Evolutionary conservation across 2,797 vertebrate genomes (phyloP).

Genomic region (Danionella dracula): DNA sequence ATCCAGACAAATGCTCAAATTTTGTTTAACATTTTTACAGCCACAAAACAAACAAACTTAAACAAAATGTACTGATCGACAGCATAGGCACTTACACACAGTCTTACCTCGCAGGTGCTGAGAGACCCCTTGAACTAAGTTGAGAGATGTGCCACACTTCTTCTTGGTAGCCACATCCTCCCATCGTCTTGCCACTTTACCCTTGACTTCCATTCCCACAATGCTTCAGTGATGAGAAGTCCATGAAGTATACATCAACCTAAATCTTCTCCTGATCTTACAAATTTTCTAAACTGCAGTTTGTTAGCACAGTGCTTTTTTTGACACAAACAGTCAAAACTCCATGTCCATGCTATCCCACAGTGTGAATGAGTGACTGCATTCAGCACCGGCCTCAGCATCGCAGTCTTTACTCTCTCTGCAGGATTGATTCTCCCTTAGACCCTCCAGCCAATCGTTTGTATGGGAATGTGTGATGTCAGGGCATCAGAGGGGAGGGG

Average conservation of each 20-base stretch:
- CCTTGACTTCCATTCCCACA: conserved; percentile 12
- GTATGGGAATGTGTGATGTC: conserved; percentile 72
- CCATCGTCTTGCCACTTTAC: conserved; percentile 49
- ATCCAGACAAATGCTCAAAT: background rate
- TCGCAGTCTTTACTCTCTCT: conserved; percentile 30
- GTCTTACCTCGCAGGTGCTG: conserved; percentile 60
- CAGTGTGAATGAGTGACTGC: conserved; percentile 29
- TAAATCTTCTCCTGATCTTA: too few species aligned
- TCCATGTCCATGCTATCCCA: background rate
- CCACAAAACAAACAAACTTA: too few species aligned
- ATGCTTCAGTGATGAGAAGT: conserved; percentile 14
- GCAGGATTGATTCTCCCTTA: conserved; percentile 67
- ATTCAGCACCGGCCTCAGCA: conserved; percentile 56
- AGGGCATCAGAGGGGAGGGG: conserved; percentile 60
- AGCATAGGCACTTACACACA: background rate
- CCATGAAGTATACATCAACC: conserved; percentile 6
- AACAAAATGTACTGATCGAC: background rate
- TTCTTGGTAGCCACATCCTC: conserved; percentile 51
- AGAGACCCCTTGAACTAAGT: conserved; percentile 55
- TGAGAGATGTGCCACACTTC: conserved; percentile 34
- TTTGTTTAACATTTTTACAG: too few species aligned
- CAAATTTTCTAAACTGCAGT: background rate
- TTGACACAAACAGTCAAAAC: conserved; percentile 9
- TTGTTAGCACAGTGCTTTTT: background rate
- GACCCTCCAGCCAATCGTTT: conserved; percentile 65